Conservation (phyloP, 2,113 vertebrate species). For the Embiotoca jacksoni region DNA sequence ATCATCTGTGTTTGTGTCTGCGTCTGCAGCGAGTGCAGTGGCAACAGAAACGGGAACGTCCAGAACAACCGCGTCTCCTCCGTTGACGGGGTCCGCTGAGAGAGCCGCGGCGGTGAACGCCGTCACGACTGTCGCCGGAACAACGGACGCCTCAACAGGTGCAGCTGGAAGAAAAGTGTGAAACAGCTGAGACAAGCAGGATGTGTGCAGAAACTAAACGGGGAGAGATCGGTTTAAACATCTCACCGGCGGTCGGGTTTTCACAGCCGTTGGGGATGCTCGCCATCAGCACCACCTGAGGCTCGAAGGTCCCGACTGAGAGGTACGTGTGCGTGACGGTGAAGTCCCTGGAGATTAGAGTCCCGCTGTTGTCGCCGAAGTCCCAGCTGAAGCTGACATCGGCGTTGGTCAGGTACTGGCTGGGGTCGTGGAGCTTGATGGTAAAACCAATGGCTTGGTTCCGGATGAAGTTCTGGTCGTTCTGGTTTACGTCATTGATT, state of each 20-base stretch:
- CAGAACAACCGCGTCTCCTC: slow-evolving; percentile 53
- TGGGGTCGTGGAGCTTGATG: slow-evolving; percentile 92
- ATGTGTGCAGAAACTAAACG: neutral
- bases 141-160: slow-evolving; percentile 53
- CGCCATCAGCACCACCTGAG: slow-evolving; percentile 91
- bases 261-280: slow-evolving; percentile 88
- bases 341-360: slow-evolving; percentile 89
- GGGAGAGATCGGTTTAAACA: neutral
- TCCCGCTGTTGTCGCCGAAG: slow-evolving; percentile 93
- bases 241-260: slow-evolving; percentile 78
- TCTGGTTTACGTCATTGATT: slow-evolving; percentile 82
- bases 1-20: slow-evolving; percentile 38
- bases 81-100: slow-evolving; percentile 46
- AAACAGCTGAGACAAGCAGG: neutral
- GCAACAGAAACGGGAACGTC: slow-evolving; percentile 67
- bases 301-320: slow-evolving; percentile 82
- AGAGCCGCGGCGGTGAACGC: slow-evolving; percentile 55
- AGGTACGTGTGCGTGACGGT: slow-evolving; percentile 91
- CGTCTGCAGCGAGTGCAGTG: slow-evolving; percentile 46
- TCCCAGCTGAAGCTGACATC: slow-evolving; percentile 95
- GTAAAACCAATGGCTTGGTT: slow-evolving; percentile 90
- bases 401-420: slow-evolving; percentile 87
- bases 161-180: slow-evolving; percentile 38
- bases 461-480: slow-evolving; percentile 88
- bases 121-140: slow-evolving; percentile 62